Conservation (phyloP, 2,888 invertebrate species). For the Tetramorium bicarinatum region DNA sequence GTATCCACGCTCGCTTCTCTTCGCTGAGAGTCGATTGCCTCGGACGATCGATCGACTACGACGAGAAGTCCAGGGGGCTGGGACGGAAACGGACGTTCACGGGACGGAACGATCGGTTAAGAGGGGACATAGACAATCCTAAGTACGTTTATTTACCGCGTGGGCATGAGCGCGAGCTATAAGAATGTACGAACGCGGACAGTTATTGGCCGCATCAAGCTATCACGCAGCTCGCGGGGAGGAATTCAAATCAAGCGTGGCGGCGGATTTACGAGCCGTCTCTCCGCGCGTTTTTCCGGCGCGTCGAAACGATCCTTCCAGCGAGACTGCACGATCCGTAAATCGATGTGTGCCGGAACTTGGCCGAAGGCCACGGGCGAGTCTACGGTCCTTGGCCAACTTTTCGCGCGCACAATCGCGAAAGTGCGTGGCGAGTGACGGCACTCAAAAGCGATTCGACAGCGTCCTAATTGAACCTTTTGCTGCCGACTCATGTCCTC, state of each 20-base stretch:
- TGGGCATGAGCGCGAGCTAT: conserved; percentile 13
- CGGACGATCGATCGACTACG: conserved; percentile 66
- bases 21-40: conserved; percentile 64
- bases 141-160: conserved; percentile 40
- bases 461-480: conserved; percentile 25
- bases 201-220: conserved; percentile 10
- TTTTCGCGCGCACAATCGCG: conserved; percentile 46
- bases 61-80: conserved; percentile 16
- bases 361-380: conserved; percentile 37
- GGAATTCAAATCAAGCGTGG: conserved; percentile 7
- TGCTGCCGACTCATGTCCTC: not conserved
- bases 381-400: conserved; percentile 54
- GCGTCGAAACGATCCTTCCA: not conserved
- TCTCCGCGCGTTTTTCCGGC: not conserved
- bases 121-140: conserved; percentile 46
- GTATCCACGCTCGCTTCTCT: conserved; percentile 50
- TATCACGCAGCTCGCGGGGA: not conserved
- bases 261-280: conserved; percentile 17
- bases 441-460: conserved; percentile 23
- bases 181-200: conserved; percentile 6
- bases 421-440: conserved; percentile 30
- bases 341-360: conserved; percentile 28
- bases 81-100: conserved; percentile 18
- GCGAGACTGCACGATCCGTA: not conserved
- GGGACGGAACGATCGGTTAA: conserved; percentile 56